These are phyloP conservation scores for Clarias macrocephalus DNA, from an alignment of 2,113 vertebrate species.

Conservation along the genomic window DNA sequence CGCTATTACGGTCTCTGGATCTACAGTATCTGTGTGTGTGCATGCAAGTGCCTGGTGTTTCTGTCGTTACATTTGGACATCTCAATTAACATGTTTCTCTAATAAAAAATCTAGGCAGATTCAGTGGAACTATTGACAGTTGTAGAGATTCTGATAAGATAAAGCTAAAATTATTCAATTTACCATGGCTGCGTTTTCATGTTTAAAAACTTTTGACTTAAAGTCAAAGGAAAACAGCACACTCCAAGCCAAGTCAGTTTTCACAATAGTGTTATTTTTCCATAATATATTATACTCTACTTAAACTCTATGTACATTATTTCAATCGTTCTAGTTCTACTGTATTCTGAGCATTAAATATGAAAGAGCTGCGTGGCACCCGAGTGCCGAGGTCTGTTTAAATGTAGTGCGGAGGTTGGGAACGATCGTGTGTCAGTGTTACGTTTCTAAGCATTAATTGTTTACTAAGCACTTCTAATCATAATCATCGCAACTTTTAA, in stretches of 20 bases:
- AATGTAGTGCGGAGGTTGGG: slow-evolving; percentile 39
- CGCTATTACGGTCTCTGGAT: not conserved
- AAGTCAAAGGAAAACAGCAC: slow-evolving; percentile 31
- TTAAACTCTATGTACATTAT: slow-evolving; percentile 76
- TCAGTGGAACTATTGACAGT: slow-evolving; percentile 15
- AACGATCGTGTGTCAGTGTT: not conserved
- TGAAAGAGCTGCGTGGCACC: slow-evolving; percentile 44
- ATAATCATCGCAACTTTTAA: not conserved
- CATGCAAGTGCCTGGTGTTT: slow-evolving; percentile 8
- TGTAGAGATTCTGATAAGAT: slow-evolving; percentile 2
- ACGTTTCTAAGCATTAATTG: not conserved
- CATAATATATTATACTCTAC: slow-evolving; percentile 81
- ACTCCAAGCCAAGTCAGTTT: slow-evolving; percentile 45
- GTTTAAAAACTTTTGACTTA: slow-evolving; percentile 28
- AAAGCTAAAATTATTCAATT: slow-evolving; percentile 40
- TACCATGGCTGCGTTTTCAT: slow-evolving; percentile 6
- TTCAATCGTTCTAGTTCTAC: slow-evolving; percentile 51
- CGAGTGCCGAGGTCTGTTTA: slow-evolving; percentile 31
- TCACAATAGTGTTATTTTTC: slow-evolving; percentile 59
- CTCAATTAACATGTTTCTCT: slow-evolving; percentile 13
- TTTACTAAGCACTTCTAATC: not conserved
- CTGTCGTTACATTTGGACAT: not conserved
- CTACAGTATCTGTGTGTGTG: not conserved
- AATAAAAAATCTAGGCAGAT: not conserved
- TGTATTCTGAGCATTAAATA: slow-evolving; percentile 39